Base-by-base conservation (phyloP, 2,888 invertebrate species). In the Tachina fera region DNA sequence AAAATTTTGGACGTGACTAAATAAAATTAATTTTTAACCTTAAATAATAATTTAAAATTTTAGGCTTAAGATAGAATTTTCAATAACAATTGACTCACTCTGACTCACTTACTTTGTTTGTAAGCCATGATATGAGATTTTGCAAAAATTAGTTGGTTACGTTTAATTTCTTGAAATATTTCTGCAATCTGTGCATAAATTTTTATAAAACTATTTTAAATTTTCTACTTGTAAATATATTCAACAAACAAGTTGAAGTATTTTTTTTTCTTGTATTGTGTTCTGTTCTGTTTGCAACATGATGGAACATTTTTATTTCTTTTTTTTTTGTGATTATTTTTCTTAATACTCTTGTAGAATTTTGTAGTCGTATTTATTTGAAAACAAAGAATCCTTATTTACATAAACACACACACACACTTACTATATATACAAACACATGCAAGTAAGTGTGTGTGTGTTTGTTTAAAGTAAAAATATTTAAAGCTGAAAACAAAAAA, bases 331-430 rank as follows among this genome's bases (percentile, higher is more conserved):
- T 16, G 1, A 8, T 70, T 70, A 11, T 41, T 53, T 53, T 53
- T 19, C 14, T 58, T 56, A n/a, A 58, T 58, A 56, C 45, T 58
- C 11, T 58, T 9, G 58, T n/a, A 31, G n/a, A 71, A 58, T 71
- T 71, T 58, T 31, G 22, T n/a, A n/a, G n/a, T n/a, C n/a, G n/a
- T 58, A 14, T 71, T 45, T 22, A 56, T 45, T 58, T 31, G n/a
- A 56, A 71, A 45, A 71, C 9, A 58, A 47, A 45, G 9, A 22
- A n/a, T 60, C 39, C 41, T 16, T 43, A 56, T 22, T 70, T 56
- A 43, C 22, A 56, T 70, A 56, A 65, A 65, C 51, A n/a, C 63
- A 0, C 68, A 39, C 68, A 51, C 39, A 31, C 19, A 13, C 19
- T 13, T 5, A 14, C 58, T n/a, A n/a, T 22, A 58, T 3, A 58